A percentile compares a stretch with the other conserved stretches of the same genome.
Evolutionary conservation across 2,888 invertebrate species (phyloP).

Genomic region (Carabus problematicus): DNA sequence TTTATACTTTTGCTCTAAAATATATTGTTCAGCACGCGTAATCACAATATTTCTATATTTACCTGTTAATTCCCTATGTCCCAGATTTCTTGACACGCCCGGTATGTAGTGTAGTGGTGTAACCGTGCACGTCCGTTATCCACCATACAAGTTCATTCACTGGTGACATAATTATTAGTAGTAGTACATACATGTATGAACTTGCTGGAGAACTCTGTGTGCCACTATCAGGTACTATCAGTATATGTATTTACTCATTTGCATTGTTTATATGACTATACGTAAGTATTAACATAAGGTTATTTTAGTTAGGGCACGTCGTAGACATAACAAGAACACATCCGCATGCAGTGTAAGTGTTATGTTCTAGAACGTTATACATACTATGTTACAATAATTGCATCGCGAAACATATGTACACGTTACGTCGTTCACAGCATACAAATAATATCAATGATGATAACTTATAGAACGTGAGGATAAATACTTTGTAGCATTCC

Average conservation of each 20-base stretch:
- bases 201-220: slow-evolving; percentile 16
- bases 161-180: neutral
- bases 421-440: slow-evolving; percentile 10
- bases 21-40: too few species aligned
- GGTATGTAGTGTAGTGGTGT: too few species aligned
- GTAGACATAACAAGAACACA: neutral
- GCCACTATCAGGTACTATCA: slow-evolving; percentile 29
- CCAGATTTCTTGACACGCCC: too few species aligned
- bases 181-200: neutral
- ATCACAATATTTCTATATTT: too few species aligned
- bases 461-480: neutral
- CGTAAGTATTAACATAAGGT: slow-evolving; percentile 6
- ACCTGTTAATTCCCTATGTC: too few species aligned
- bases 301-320: slow-evolving; percentile 19
- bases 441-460: slow-evolving; percentile 10
- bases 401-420: slow-evolving; percentile 7
- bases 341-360: too few species aligned
- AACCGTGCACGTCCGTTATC: too few species aligned
- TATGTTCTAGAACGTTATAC: neutral
- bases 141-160: too few species aligned
- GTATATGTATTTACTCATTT: slow-evolving; percentile 18
- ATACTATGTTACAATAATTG: slow-evolving; percentile 1
- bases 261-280: slow-evolving; percentile 36
- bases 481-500: too few species aligned
- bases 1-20: too few species aligned